phyloP scores from a whole-genome alignment of 2,888 invertebrate genomes.

The Thymelicus sylvestris region DNA sequence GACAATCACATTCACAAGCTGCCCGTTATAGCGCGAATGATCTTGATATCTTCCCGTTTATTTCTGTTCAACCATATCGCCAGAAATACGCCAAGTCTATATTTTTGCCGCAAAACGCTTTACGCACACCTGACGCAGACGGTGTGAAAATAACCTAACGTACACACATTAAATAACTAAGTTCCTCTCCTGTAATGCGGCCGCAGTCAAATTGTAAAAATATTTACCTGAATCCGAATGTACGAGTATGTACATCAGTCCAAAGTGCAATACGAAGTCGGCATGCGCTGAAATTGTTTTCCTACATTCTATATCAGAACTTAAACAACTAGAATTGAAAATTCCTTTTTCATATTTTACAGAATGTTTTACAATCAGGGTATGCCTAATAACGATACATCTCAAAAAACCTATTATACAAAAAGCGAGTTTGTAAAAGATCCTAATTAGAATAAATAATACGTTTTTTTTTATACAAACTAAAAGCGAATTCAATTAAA shows the following conservation, averaged over 20 bases:
- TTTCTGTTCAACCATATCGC: slow-evolving; percentile 18
- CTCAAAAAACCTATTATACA: too few species aligned
- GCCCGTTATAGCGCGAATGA: slow-evolving; percentile 19
- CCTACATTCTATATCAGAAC: too few species aligned
- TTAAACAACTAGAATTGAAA: too few species aligned
- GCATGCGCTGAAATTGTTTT: not conserved
- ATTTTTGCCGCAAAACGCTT: slow-evolving; percentile 14
- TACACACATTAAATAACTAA: not conserved
- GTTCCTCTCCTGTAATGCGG: not conserved
- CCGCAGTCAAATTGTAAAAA: not conserved
- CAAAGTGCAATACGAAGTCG: not conserved
- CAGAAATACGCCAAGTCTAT: slow-evolving; percentile 22
- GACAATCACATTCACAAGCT: not conserved
- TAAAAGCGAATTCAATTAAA: too few species aligned
- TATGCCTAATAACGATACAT: too few species aligned
- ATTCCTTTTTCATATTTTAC: too few species aligned
- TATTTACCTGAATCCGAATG: slow-evolving; percentile 4
- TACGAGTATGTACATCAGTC: not conserved
- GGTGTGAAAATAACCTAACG: slow-evolving; percentile 18
- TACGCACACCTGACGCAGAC: slow-evolving; percentile 23
- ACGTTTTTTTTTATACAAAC: too few species aligned
- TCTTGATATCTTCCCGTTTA: slow-evolving; percentile 32
- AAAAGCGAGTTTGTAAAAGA: too few species aligned
- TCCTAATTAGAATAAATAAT: too few species aligned
- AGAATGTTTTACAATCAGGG: too few species aligned